Base-by-base conservation (phyloP, 2,113 vertebrate genomes). In the Toxotes jaculatrix region DNA sequence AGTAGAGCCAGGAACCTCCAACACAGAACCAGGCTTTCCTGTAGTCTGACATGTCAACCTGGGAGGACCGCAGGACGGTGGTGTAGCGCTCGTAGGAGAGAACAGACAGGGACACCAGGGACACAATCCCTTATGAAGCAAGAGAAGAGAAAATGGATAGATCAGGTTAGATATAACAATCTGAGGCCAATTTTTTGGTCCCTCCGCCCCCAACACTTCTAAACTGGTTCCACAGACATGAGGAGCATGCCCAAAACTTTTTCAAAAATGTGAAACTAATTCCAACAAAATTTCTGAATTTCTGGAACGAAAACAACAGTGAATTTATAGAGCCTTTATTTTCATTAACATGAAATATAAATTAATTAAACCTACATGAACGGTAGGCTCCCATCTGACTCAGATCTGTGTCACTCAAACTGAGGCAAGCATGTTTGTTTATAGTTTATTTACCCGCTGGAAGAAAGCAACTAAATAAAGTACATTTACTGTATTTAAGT, bases 81-180 rank as follows among this genome's bases (percentile, higher is more conserved):
- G 65, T 75, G 87, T 92, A 92, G 71, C 92, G 92, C 85, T 95
- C 94, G 7, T 95, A 94, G 3, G 94, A 95, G 60, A 95, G 91
- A 42, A 93, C 49, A 7, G 94, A 88, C 31, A 95, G 53, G 0
- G 94, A 95, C 71, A 94, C 90, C 89, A 95, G 82, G 62, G 95
- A 95, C 80, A 95, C 94, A 7, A 95, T 95, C 11, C 94, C 93
- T 93, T 6, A 5, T 31, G 19, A 27, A 59, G 10, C 10, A 75
- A 45, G 36, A 71, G 17, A 71, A n/a, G 31, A 53, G 32, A 73
- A 53, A 65, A 63, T 27, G 40, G 6, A 38, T n/a, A 51, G 47
- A 64, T 1, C 36, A 56, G 3, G n/a, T 27, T 13, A 56, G n/a
- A 55, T 55, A 11, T 55, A 55, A 55, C 23, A 23, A 45, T 60